Evolutionary conservation across 2,113 vertebrate species (phyloP), one percentile per base, ranked within the genome.

Genomic region (Vidua chalybeata): DNA sequence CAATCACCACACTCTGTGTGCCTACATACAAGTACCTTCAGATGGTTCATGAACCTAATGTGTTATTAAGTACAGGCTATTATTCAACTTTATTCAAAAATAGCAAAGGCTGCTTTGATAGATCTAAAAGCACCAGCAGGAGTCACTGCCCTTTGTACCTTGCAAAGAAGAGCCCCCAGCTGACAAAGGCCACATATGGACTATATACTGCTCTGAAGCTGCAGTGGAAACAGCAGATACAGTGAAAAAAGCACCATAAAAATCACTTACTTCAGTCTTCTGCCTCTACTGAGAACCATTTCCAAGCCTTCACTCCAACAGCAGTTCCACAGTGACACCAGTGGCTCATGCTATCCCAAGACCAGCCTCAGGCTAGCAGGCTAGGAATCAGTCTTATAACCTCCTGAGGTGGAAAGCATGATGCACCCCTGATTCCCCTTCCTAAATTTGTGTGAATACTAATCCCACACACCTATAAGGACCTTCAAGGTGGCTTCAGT

Each of bases 111-210:
- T 78, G 23, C 71, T 96, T 95, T 96, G 56, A 92, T 83, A 56
- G 63, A 75, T 84, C 72, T 73, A 72, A 96, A 92, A 93, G 78
- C 48, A 59, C n/a, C 77, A 92, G 35, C 64, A 89, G 87, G 81
- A 82, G 45, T 16, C 41, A 62, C n/a, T 85, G 31, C 67, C 80
- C 77, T 92, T 96, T 95, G 37, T 18, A 13, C 17, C 18, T 62
- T 72, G 26, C 49, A 54, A 84, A 81, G 54, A 91, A 62, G 21
- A 31, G 33, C 7, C 33, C n/a, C 11, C 71, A 82, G 52, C 67
- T 69, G 79, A 69, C 14, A 69, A 52, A 33, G 17, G 24, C 21
- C 20, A 24, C 26, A 11, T 1, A 7, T 0, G 8, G 31, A 58
- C 71, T 24, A 71, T n/a, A 68, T 7, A 26, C 46, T 84, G 41